Base-by-base conservation (phyloP, 1,140 invertebrate species). In the Brachionus calyciflorus region DNA sequence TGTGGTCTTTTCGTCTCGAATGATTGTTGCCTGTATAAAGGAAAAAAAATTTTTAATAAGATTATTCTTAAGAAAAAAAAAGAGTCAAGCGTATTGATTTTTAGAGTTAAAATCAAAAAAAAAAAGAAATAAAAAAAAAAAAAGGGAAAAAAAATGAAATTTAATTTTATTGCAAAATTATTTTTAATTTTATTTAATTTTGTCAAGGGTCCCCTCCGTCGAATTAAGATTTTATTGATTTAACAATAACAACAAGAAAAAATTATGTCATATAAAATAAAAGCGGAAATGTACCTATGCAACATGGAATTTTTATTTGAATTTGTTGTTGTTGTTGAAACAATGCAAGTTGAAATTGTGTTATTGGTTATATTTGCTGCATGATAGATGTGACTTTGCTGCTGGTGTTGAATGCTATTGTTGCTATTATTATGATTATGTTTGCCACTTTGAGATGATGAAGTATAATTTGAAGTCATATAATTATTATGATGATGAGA, bases 151-250 rank as follows among this genome's bases (percentile, higher is more conserved):
- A 33, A 14, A 44, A 21, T 55, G 6, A 44, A 37, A 37, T 37
- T 37, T 37, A 5, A 37, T n/a, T 63, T 65, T 44, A 65, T 44
- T 65, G 60, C 33, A 65, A 65, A 44, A 65, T 44, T 65, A 44
- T 65, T 65, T 65, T 65, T 65, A 44, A 44, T 65, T 44, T 65
- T 65, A 65, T 65, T 65, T 65, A 65, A 60, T 37, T 60, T 17
- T 60, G 30, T 1, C 10, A 37, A 37, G 28, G 55, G 55, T 12
- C 37, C 33, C 30, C 30, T 60, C 30, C 12, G 7, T 33, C 30
- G 37, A 33, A 19, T 33, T 33, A 37, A 37, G 9, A 60, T 17
- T 33, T 60, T 60, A 60, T 60, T 60, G 55, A 60, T 60, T 60
- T 33, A 7, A 37, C 30, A 55, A 55, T 24, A 28, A 24, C 28